Conservation (phyloP, 2,113 vertebrate species). For the Myrmecobius fasciatus region DNA sequence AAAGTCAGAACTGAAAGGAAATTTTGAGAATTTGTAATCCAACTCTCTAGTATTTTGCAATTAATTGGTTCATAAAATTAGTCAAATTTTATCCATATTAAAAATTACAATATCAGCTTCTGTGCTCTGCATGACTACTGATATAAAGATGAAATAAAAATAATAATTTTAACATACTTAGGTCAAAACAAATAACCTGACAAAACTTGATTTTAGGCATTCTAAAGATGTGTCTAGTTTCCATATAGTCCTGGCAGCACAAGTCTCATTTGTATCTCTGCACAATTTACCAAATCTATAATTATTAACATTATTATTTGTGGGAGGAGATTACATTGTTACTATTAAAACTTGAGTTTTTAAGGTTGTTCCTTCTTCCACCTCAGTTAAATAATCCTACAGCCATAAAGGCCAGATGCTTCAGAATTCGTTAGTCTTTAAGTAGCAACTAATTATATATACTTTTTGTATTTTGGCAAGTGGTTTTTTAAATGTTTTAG, state of each 20-base stretch:
- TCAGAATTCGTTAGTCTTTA: neutral
- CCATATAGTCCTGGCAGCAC: conserved; percentile 22
- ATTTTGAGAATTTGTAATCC: neutral
- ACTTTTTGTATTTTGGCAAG: neutral
- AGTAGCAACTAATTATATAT: neutral
- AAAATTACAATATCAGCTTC: neutral
- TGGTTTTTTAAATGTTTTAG: neutral
- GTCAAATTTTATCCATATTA: neutral
- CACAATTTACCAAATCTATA: neutral
- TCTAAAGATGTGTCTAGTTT: neutral
- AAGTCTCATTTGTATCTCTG: neutral
- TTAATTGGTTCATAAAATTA: neutral
- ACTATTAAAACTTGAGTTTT: conserved; percentile 26
- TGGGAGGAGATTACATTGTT: conserved; percentile 10
- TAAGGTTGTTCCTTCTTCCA: neutral
- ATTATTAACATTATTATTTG: conserved; percentile 21
- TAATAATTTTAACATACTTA: conserved; percentile 2
- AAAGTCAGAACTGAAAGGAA: neutral
- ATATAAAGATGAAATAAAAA: conserved; percentile 19
- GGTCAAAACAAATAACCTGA: conserved; percentile 17
- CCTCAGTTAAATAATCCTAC: neutral
- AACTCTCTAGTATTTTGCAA: neutral
- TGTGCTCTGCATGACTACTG: neutral
- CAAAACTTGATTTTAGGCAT: conserved; percentile 22
- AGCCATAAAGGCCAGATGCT: neutral